Percentiles rank a stretch among this genome's conserved stretches.
Evolutionary conservation across 2,888 invertebrate species (phyloP).

Genomic region (Matsumyia berberina): DNA sequence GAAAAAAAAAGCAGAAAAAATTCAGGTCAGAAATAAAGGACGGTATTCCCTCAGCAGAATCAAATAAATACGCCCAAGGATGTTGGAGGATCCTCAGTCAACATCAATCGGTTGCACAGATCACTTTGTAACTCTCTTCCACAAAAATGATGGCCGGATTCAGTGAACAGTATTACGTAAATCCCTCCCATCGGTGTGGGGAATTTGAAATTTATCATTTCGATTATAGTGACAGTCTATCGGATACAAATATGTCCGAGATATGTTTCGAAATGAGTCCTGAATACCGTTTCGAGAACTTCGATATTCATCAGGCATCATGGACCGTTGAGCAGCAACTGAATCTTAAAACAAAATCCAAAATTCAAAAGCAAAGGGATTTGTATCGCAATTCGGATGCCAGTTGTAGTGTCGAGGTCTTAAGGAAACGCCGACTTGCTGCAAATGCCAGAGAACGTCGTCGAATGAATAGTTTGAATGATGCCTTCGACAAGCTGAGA

Average conservation of each 20-base stretch:
- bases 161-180: slow-evolving; percentile 66
- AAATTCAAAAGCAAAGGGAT: slow-evolving; percentile 50
- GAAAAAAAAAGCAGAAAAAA: slow-evolving; percentile 27
- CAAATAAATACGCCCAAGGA: slow-evolving; percentile 68
- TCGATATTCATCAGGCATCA: slow-evolving; percentile 33
- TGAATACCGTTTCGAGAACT: slow-evolving; percentile 40
- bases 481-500: slow-evolving; percentile 89
- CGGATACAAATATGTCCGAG: slow-evolving; percentile 75
- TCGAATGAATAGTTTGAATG: slow-evolving; percentile 90
- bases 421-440: slow-evolving; percentile 87
- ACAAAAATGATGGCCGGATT: slow-evolving; percentile 62
- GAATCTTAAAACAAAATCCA: slow-evolving; percentile 37
- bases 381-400: slow-evolving; percentile 35
- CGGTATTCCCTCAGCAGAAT: slow-evolving; percentile 23
- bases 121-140: slow-evolving; percentile 22
- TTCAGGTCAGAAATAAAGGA: slow-evolving; percentile 64
- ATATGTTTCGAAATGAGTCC: slow-evolving; percentile 67
- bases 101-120: slow-evolving; percentile 46
- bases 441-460: slow-evolving; percentile 90
- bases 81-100: slow-evolving; percentile 54
- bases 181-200: slow-evolving; percentile 52
- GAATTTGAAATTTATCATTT: slow-evolving; percentile 67
- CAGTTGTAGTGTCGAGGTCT: slow-evolving; percentile 76
- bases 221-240: slow-evolving; percentile 75
- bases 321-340: slow-evolving; percentile 31